phyloP scores from a whole-genome alignment of 2,888 invertebrate species.

The Erannis defoliaria region DNA sequence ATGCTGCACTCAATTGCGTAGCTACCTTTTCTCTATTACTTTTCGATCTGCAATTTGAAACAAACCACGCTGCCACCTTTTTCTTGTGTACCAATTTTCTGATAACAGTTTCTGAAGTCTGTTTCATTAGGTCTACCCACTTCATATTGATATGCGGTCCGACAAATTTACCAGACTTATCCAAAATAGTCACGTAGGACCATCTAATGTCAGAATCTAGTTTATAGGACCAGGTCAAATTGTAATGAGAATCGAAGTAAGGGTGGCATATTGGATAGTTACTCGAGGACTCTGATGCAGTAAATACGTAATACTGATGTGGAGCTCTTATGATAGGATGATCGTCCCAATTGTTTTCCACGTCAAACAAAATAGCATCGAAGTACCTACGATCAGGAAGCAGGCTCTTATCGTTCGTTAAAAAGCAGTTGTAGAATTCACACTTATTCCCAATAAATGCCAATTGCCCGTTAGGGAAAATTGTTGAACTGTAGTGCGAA shows the following conservation, averaged over 20 bases:
- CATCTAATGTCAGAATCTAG: slow-evolving; percentile 69
- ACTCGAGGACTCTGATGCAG: slow-evolving; percentile 64
- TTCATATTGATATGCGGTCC: slow-evolving; percentile 72
- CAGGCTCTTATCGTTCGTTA: slow-evolving; percentile 65
- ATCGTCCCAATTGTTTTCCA: slow-evolving; percentile 66
- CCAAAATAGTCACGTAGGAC: slow-evolving; percentile 59
- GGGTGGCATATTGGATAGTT: slow-evolving; percentile 63
- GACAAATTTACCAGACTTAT: slow-evolving; percentile 58
- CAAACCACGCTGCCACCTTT: slow-evolving; percentile 74
- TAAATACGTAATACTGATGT: slow-evolving; percentile 82
- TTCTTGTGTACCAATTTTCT: slow-evolving; percentile 60
- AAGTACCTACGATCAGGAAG: slow-evolving; percentile 66
- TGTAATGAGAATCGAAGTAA: slow-evolving; percentile 64
- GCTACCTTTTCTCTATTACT: slow-evolving; percentile 54
- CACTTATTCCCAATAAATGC: slow-evolving; percentile 67
- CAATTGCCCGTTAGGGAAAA: slow-evolving; percentile 58
- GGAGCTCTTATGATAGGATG: slow-evolving; percentile 61
- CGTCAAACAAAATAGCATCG: slow-evolving; percentile 85
- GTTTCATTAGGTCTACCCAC: slow-evolving; percentile 60
- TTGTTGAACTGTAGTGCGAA: slow-evolving; percentile 49
- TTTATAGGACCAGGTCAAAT: slow-evolving; percentile 73
- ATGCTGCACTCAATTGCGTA: slow-evolving; percentile 49
- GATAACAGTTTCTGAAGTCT: slow-evolving; percentile 53
- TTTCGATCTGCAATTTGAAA: slow-evolving; percentile 63
- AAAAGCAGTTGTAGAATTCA: slow-evolving; percentile 74